Evolutionary conservation across 2,888 invertebrate genomes (phyloP).

Genomic region (Himalopsyche tibetana): DNA sequence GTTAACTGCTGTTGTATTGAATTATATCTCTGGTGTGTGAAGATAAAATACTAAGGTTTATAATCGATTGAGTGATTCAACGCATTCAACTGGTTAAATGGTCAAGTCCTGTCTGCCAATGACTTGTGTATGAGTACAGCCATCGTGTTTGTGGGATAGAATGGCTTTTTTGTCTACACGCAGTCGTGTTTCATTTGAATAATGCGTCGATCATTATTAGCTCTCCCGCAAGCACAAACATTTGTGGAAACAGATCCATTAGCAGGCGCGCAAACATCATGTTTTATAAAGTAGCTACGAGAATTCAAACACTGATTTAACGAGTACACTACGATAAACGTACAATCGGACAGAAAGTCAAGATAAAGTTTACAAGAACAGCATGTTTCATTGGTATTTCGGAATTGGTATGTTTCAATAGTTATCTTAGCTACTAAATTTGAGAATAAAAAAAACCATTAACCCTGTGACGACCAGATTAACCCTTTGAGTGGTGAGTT

Average conservation of each 20-base stretch:
- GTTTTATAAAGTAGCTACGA: neutral
- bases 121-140: neutral
- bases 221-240: slow-evolving; percentile 12
- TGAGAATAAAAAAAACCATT: too few species aligned
- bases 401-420: too few species aligned
- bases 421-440: too few species aligned
- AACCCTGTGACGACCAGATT: too few species aligned
- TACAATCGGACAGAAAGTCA: too few species aligned
- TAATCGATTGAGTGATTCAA: too few species aligned
- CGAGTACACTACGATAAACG: neutral
- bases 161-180: slow-evolving; percentile 1
- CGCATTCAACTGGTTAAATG: slow-evolving; percentile 7
- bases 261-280: slow-evolving; percentile 1
- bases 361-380: too few species aligned
- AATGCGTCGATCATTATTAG: slow-evolving; percentile 31
- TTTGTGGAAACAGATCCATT: slow-evolving; percentile 31
- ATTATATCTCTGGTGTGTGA: too few species aligned
- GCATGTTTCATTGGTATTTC: too few species aligned
- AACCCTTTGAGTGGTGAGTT: too few species aligned
- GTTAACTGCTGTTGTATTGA: too few species aligned
- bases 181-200: slow-evolving; percentile 23
- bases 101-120: neutral
- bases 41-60: too few species aligned
- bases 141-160: neutral
- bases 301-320: neutral